Evolutionary conservation across 2,113 vertebrate genomes (phyloP).

Genomic region (Sphyrna mokarran): DNA sequence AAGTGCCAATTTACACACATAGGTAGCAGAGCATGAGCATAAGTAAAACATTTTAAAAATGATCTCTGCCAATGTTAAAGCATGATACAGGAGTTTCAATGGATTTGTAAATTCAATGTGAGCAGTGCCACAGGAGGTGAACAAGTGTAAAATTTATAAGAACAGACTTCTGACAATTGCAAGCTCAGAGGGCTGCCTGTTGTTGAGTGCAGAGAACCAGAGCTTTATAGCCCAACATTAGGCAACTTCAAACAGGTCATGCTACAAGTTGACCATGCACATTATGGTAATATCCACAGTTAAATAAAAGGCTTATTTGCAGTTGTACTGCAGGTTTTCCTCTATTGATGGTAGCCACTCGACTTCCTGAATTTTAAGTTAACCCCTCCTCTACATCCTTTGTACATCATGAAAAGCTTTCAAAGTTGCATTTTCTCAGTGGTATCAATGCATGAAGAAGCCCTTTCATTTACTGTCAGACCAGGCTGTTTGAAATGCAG

Average conservation of each 20-base stretch:
- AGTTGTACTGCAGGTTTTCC: slow-evolving; percentile 3
- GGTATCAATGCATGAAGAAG: slow-evolving; percentile 12
- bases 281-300: background rate
- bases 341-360: background rate
- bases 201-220: background rate
- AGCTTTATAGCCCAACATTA: background rate
- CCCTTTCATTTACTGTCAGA: background rate
- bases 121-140: background rate
- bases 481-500: background rate
- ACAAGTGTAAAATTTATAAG: background rate
- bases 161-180: background rate
- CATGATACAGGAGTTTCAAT: background rate
- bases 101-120: background rate
- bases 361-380: slow-evolving; percentile 21
- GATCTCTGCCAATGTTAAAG: background rate
- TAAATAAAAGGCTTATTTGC: background rate
- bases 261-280: background rate
- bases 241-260: background rate
- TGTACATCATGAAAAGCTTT: slow-evolving; percentile 17
- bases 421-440: background rate
- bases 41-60: background rate
- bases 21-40: background rate
- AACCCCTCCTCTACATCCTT: slow-evolving; percentile 22
- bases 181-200: background rate
- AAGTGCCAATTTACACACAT: background rate